Evolutionary conservation across 1,140 invertebrate genomes (phyloP), one percentile per base, ranked within the genome.

Genomic region (Grapholita molesta): DNA sequence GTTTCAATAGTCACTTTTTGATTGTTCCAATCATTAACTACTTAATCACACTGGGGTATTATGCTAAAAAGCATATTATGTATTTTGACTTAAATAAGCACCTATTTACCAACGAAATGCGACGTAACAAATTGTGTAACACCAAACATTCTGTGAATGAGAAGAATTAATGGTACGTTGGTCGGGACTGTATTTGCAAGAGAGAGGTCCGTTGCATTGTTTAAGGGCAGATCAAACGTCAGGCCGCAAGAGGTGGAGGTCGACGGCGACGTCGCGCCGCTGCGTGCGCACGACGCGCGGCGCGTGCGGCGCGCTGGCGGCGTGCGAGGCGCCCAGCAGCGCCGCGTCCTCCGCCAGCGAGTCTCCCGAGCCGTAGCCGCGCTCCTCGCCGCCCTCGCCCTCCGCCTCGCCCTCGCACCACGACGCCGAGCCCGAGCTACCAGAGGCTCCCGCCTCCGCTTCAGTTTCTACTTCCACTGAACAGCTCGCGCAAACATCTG

Each of bases 261-360:
- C 91, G 38, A 92, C 88, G 42, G 89, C 83, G 23, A 89, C 89
- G 70, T 89, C 89, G 48, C 89, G 76, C 66, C 84, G 82, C 70
- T 86, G 84, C 6, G 83, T 77, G 69, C 90, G 85, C 70, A 83
- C 73, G 8, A 83, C 30, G 15, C 88, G 85, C 55, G 85, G 84
- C 67, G 76, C 78, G 55, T 81, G 71, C 25, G 25, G 76, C 8
- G 73, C 73, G 12, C 69, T 24, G 25, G 79, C 77, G 6, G 80
- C 77, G 53, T 84, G 69, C 65, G 30, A n/a, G 0, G 21, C 86
- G 48, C 90, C 87, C 28, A 94, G 84, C 65, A 94, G 84, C 42
- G 93, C 93, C 30, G 93, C 93, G 81, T 94, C 93, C 68, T 93
- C 93, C 33, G 83, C 92, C 25, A 93, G 89, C 32, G 84, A 89